These are phyloP conservation scores for Drosophila sordidula DNA, from an alignment of 2,888 invertebrate species.

Conservation along the genomic window DNA sequence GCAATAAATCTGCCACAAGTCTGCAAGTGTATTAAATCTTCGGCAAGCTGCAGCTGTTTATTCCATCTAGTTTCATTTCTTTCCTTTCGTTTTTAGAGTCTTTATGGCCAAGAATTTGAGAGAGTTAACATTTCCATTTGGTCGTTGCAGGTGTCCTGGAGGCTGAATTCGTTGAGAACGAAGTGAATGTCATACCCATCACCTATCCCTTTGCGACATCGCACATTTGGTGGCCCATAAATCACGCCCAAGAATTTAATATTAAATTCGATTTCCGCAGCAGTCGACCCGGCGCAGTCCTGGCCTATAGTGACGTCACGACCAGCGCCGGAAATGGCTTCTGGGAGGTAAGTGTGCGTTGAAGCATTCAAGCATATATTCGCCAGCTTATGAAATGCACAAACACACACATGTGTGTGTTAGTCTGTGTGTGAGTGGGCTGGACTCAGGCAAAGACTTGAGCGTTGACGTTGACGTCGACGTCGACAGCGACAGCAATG, in stretches of 20 bases:
- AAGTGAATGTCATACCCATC: constrained; percentile 94
- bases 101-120: constrained; percentile 8
- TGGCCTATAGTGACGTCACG: constrained; percentile 93
- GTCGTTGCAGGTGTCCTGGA: constrained; percentile 88
- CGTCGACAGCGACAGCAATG: constrained; percentile 50
- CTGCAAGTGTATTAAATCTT: background rate
- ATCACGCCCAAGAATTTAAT: constrained; percentile 90
- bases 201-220: constrained; percentile 96
- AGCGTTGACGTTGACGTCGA: constrained; percentile 15
- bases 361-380: constrained; percentile 68
- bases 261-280: constrained; percentile 95
- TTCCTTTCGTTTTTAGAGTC: background rate
- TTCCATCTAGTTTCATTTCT: background rate
- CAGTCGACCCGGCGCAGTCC: constrained; percentile 92
- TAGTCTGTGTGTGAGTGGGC: constrained; percentile 3
- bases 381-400: constrained; percentile 61
- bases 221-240: constrained; percentile 95
- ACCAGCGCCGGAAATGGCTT: constrained; percentile 91
- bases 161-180: constrained; percentile 93
- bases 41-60: background rate
- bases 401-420: constrained; percentile 24
- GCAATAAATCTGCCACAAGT: too few relatives aligned
- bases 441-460: constrained; percentile 14
- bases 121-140: constrained; percentile 11
- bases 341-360: constrained; percentile 90